Base-by-base conservation (phyloP, 2,888 invertebrate species). In the Epinotia bilunana region DNA sequence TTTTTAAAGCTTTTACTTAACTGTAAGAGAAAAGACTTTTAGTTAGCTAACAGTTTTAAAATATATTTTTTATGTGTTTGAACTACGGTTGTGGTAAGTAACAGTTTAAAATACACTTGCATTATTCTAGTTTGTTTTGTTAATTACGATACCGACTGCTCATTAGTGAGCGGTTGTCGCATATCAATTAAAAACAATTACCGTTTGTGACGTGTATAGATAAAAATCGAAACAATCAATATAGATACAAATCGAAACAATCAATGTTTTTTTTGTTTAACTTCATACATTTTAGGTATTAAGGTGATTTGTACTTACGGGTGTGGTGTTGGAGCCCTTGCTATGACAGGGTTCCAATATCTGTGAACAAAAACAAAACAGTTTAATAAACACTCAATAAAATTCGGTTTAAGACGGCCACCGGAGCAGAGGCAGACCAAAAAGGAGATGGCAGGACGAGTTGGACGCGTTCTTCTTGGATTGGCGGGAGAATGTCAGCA, bases 251-350 rank as follows among this genome's bases (percentile, higher is more conserved):
- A 69, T 46, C 57, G 11, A 3, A 1, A 60, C 12, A 28, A 12
- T 7, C 9, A 7, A 39, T 39, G 39, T 23, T 11, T 39, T 55
- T 69, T n/a, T 7, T 28, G 2, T 11, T 53, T n/a, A 28, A 16
- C 0, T 9, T 6, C 6, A 11, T 46, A 9, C 0, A 28, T 28
- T 28, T 9, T 18, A n/a, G 33, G n/a, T 55, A 20, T 23, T 23
- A 9, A 53, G 18, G n/a, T 43, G 5, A 1, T 12, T 23, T 60
- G 61, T 75, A 75, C 75, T 75, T 60, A 75, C 75, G 75, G 67
- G 75, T 75, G 75, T 75, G 75, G 71, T 75, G 60, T 65, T 53
- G 75, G 71, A 62, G 61, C 72, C 75, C 75, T 46, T 67, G 60
- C 67, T 46, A 20, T 9, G 61, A 61, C 46, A 61, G 61, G 75